Evolutionary conservation across 2,797 vertebrate genomes (phyloP).

Genomic region (Nannoperca australis): DNA sequence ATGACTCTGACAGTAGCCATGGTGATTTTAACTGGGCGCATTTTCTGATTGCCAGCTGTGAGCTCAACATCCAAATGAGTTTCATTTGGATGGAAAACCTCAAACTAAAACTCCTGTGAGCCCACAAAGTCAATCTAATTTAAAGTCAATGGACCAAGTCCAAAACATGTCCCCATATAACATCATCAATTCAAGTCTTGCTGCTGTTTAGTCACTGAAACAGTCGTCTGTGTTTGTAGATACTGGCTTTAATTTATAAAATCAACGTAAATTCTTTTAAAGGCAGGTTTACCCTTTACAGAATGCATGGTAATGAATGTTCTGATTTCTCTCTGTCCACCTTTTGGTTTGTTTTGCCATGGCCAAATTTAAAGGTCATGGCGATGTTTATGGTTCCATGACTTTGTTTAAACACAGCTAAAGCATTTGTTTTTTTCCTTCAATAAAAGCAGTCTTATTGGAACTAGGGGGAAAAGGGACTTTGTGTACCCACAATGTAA

Average conservation of each 20-base stretch:
- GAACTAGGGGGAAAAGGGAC: constrained; percentile 8
- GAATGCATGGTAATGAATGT: neutral
- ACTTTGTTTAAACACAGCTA: constrained; percentile 25
- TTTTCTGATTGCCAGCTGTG: constrained; percentile 29
- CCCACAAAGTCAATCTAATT: constrained; percentile 16
- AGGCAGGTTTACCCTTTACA: constrained; percentile 6
- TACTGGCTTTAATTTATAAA: constrained; percentile 5
- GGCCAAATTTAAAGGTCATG: constrained; percentile 66
- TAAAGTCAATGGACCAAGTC: constrained; percentile 11
- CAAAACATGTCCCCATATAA: constrained; percentile 1
- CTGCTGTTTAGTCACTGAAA: constrained; percentile 1
- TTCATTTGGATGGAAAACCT: constrained; percentile 16
- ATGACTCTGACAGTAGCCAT: constrained; percentile 23
- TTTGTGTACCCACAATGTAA: constrained; percentile 53
- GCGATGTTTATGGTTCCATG: constrained; percentile 51
- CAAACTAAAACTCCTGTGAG: constrained; percentile 4
- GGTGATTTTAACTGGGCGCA: constrained; percentile 19
- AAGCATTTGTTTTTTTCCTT: constrained; percentile 36
- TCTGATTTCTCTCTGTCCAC: constrained; percentile 6
- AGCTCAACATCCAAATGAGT: constrained; percentile 16
- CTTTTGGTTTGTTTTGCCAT: constrained; percentile 47
- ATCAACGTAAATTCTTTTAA: neutral
- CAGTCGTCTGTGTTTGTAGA: neutral
- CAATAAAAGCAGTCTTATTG: constrained; percentile 28
- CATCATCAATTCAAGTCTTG: constrained; percentile 5